Evolutionary conservation across 2,797 vertebrate genomes (phyloP), one percentile per base, ranked within the genome.

Genomic region (Crocidura indochinensis): DNA sequence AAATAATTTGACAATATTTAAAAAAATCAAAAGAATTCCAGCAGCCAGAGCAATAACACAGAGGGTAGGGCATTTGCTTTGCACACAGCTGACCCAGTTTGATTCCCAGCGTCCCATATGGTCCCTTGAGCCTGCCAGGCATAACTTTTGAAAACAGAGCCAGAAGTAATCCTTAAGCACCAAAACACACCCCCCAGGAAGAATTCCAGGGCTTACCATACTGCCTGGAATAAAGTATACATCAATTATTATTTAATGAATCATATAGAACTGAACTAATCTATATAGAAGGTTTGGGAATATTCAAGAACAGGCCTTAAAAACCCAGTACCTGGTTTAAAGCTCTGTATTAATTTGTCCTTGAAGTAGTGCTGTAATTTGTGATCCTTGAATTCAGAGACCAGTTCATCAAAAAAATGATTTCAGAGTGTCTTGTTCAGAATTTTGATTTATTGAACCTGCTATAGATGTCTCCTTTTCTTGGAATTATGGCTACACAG

Each of bases 381-480:
- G 0, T 86, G 75, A 91, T 77, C 60, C 81, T 93, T 72, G 47
- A 85, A 94, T 83, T 82, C 83, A 90, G 94, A 96, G 82, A 77
- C 84, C 87, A 93, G 26, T 27, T 44, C 31, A n/a, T 85, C 74
- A 91, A 94, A 95, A 91, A 72, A 84, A 60, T 46, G 77, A 74
- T 71, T 92, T 60, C 53, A 78, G 46, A 91, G 38, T 87, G 77
- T 38, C 79, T 95, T 96, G 44, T 78, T 90, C 53, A 87, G 84
- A 90, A 89, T 87, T 56, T 76, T 76, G 64, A 95, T 76, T 92
- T 90, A 90, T 71, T 91, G 29, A 80, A 60, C 64, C 67, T 92
- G 3, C 38, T 73, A 49, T 78, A 92, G 79, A 93, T 90, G 53
- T 89, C n/a, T n/a, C 24, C 92, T 91, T 95, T 78, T 96, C 95